Evolutionary conservation across 2,888 invertebrate species (phyloP), one percentile per base, ranked within the genome.

Genomic region (Aleiodes leptofemur): DNA sequence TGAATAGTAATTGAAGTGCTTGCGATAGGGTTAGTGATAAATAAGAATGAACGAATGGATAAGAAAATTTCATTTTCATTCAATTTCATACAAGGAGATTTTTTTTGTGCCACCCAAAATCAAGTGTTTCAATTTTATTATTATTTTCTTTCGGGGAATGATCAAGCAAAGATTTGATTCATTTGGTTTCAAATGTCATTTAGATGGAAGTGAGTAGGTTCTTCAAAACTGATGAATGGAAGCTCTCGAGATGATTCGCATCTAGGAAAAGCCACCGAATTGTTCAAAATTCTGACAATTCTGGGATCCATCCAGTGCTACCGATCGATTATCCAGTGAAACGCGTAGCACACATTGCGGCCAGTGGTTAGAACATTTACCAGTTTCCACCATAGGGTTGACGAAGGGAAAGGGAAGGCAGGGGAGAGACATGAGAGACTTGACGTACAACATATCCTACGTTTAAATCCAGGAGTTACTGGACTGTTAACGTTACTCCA

Each of bases 11-110:
- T 81, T 80, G 80, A 78, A 84, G 86, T 85, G 86, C 85, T 84
- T 85, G 84, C 83, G 83, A 83, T 83, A 85, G 84, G 84, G 83
- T 82, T 83, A 84, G 83, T 81, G 81, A 64, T 14, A 23, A 64
- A 14, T 59, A 64, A 14, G 9, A 48, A 11, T 34, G 34, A 48
- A 43, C 38, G 9, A 14, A 61, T 61, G 38, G 43, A 61, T 13
- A n/a, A 14, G 31, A 61, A 43, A 16, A 43, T 43, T 38, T 5
- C n/a, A 14, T 56, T 59, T 43, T 23, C 56, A 59, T 59, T 69
- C 61, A 31, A 7, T 72, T 56, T 69, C 55, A 34, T 53, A 51
- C 23, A 23, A 23, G 69, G 59, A 50, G 43, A 29, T 16, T 34
- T 34, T 78, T 73, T 66, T 72, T 13, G 11, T 14, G 51, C 57